Conservation (phyloP, 2,888 invertebrate genomes). For the Macropis europaea region DNA sequence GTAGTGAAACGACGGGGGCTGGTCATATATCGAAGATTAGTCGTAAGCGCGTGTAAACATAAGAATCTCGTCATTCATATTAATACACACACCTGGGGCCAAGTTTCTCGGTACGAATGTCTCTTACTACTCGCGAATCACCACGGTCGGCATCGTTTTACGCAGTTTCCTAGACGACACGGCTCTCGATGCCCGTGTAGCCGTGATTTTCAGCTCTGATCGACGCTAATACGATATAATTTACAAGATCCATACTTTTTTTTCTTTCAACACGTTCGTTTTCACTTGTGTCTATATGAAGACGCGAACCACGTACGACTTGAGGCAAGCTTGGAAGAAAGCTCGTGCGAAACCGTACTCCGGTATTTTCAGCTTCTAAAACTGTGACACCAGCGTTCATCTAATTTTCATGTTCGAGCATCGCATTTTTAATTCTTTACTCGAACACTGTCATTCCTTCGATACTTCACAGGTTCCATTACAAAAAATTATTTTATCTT, state of each 20-base stretch:
- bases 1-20: slow-evolving; percentile 24
- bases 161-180: slow-evolving; percentile 65
- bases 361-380: slow-evolving; percentile 34
- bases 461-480: background rate
- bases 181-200: slow-evolving; percentile 3
- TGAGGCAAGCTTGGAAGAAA: slow-evolving; percentile 68
- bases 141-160: slow-evolving; percentile 45
- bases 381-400: slow-evolving; percentile 1
- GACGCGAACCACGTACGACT: slow-evolving; percentile 67
- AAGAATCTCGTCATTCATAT: slow-evolving; percentile 73
- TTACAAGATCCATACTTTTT: background rate
- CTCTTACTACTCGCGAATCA: slow-evolving; percentile 38
- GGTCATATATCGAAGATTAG: slow-evolving; percentile 50
- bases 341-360: slow-evolving; percentile 50
- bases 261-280: slow-evolving; percentile 7
- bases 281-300: slow-evolving; percentile 59
- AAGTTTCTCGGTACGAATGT: slow-evolving; percentile 66
- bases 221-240: background rate
- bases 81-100: slow-evolving; percentile 71
- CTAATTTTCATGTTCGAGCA: slow-evolving; percentile 15
- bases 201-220: background rate
- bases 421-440: no score
- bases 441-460: no score
- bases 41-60: slow-evolving; percentile 63
- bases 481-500: background rate